Evolutionary conservation across 2,113 vertebrate species (phyloP), one percentile per base, ranked within the genome.

Genomic region (Actenoides lindsayi): DNA sequence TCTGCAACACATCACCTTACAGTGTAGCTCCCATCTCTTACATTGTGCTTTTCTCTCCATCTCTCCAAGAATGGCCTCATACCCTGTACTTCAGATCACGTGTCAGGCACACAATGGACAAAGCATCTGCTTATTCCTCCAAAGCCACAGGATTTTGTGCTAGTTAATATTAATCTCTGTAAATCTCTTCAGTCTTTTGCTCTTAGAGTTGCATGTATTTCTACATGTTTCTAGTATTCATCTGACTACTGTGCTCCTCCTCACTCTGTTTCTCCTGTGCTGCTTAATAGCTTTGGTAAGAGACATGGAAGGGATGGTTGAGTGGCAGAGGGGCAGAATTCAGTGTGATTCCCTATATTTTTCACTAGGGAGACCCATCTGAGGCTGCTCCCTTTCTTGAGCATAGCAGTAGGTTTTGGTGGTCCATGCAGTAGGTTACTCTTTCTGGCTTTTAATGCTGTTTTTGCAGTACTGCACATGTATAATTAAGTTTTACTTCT

Each of bases 131-230:
- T 96, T 93, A 69, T 91, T 95, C 69, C 44, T 93, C 60, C 83
- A 94, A 92, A 95, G 83, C 92, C 74, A 79, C 28, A 42, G 90
- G 73, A 94, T 92, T 96, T 96, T 90, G 59, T 39, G 21, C 90
- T 78, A 82, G 56, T 90, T 93, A 92, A 87, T 94, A 79, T 84
- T 96, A 94, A 95, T 94, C 92, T 93, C 80, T 0, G 0, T 75
- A 92, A 90, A 87, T 94, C 92, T 92, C 80, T 90, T 86, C 53
- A 82, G 14, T 88, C 77, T 89, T 90, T 92, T 90, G 60, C 69
- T 96, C 59, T 78, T 71, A 62, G 65, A 73, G 21, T 63, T 82
- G 77, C 77, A 70, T 60, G 27, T 86, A 56, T 89, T 86, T 90
- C 64, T 92, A 51, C 15, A 31, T 75, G 42, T 86, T 94, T 93